Percentiles rank a stretch among this genome's conserved stretches.
Conservation (phyloP, 2,888 invertebrate species). For the Pegoplata infirma region DNA sequence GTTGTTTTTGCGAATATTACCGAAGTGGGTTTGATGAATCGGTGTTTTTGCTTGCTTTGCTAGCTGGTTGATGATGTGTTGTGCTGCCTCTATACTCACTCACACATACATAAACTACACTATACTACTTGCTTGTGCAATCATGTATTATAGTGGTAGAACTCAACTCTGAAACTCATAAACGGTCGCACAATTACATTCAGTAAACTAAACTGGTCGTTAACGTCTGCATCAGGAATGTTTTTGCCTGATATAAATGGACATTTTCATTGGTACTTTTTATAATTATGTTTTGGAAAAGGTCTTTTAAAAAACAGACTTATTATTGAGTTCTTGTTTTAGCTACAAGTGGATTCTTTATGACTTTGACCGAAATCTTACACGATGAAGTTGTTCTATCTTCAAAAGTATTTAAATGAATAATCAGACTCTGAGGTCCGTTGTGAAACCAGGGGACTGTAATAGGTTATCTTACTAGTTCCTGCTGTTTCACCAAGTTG, state of each 20-base stretch:
- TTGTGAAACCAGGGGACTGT: too few relatives aligned
- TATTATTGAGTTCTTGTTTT: too few relatives aligned
- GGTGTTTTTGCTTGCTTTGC: constrained; percentile 54
- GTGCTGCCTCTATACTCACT: neutral
- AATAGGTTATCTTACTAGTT: too few relatives aligned
- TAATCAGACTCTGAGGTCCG: too few relatives aligned
- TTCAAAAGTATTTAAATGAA: too few relatives aligned
- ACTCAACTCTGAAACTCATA: constrained; percentile 18
- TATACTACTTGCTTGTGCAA: constrained; percentile 52
- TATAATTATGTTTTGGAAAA: too few relatives aligned
- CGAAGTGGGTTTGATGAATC: constrained; percentile 68
- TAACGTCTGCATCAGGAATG: constrained; percentile 32
- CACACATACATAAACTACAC: neutral
- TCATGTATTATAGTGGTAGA: constrained; percentile 37
- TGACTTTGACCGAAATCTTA: too few relatives aligned
- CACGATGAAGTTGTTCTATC: too few relatives aligned
- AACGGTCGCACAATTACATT: constrained; percentile 62
- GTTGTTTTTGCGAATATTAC: constrained; percentile 73
- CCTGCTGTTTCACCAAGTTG: too few relatives aligned
- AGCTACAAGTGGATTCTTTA: too few relatives aligned
- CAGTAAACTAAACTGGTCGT: constrained; percentile 31
- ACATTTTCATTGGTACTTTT: constrained; percentile 11
- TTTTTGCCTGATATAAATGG: constrained; percentile 20
- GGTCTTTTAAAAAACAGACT: too few relatives aligned
- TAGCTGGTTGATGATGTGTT: constrained; percentile 51